Percentiles rank a stretch among this genome's conserved stretches.
Evolutionary conservation across 35 echinoderm and acorn worm species (phyloP).

Genomic region (Antedon bifida): DNA sequence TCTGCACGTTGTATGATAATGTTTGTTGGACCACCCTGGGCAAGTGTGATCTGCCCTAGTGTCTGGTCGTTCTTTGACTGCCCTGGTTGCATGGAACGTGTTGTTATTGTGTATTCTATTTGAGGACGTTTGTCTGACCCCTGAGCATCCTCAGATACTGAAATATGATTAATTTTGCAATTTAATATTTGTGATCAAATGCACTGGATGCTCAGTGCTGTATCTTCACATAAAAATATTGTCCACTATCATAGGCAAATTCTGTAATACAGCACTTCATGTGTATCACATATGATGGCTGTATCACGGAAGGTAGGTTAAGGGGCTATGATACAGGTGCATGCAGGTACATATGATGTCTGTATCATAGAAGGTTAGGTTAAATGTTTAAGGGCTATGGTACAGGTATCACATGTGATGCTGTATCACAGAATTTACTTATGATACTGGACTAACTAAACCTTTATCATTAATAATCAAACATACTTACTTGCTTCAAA

Average conservation of each 20-base stretch:
- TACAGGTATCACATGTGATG: too few species aligned
- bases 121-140: background rate
- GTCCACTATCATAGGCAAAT: too few species aligned
- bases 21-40: background rate
- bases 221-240: background rate
- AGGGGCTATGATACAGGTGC: too few species aligned
- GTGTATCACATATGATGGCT: too few species aligned
- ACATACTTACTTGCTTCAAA: constrained; percentile 4
- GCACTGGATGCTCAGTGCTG: background rate
- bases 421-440: too few species aligned
- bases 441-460: too few species aligned
- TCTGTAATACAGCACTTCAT: background rate
- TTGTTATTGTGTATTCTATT: background rate
- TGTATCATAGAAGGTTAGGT: too few species aligned
- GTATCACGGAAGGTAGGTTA: background rate
- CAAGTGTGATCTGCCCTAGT: background rate
- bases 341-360: too few species aligned
- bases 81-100: background rate
- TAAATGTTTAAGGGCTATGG: too few species aligned
- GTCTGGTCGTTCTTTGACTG: background rate
- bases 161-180: too few species aligned
- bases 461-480: too few species aligned
- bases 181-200: too few species aligned
- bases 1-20: background rate
- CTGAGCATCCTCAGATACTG: background rate